Conservation (phyloP, 2,113 vertebrate species). For the Psephotus haematonotus region DNA sequence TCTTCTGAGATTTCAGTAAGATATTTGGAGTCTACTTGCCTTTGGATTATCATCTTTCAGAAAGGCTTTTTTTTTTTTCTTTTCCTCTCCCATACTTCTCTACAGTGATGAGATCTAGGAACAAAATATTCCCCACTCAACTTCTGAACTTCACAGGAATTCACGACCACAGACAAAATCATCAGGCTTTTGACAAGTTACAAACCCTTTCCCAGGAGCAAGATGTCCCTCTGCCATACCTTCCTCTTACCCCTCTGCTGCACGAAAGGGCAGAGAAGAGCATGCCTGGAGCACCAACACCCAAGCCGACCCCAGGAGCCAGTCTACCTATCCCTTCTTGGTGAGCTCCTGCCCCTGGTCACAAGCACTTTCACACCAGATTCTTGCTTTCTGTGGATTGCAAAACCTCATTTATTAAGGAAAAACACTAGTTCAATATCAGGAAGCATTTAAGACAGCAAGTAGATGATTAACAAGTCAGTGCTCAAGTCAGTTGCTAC, state of each 20-base stretch:
- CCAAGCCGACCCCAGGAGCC: not conserved
- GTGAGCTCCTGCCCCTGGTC: not conserved
- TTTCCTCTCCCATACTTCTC: not conserved
- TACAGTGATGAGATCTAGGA: not conserved
- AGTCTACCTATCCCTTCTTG: not conserved
- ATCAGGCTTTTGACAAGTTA: not conserved
- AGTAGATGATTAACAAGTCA: slow-evolving; percentile 39
- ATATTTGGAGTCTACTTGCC: not conserved
- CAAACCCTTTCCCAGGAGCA: not conserved
- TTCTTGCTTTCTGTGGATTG: not conserved
- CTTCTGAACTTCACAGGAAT: not conserved
- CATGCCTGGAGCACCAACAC: accelerated
- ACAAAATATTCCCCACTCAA: not conserved
- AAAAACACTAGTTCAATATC: not conserved
- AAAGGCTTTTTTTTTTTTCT: not conserved
- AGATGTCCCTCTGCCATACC: not conserved
- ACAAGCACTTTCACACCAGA: not conserved
- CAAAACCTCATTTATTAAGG: not conserved
- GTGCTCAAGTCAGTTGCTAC: not conserved
- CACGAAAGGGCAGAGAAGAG: not conserved
- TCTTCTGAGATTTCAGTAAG: not conserved
- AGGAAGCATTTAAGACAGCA: not conserved
- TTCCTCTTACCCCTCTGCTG: not conserved
- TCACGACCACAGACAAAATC: not conserved
- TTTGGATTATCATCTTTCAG: not conserved